A percentile compares a stretch with the other conserved stretches of the same genome.
Evolutionary conservation across 2,797 vertebrate genomes (phyloP).

Genomic region (Cetoscarus ocellatus): DNA sequence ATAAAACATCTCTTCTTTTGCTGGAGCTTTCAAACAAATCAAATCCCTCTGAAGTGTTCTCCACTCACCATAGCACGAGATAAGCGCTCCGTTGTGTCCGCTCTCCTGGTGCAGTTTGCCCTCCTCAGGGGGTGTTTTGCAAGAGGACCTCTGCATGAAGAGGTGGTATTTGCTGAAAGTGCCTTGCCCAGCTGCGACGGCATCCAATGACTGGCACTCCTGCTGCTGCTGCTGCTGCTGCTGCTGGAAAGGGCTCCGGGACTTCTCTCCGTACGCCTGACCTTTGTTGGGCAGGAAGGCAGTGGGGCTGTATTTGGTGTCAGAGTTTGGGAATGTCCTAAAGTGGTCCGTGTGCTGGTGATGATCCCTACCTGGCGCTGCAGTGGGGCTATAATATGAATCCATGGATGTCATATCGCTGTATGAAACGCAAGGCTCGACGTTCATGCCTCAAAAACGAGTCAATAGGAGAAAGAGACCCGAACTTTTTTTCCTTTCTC

Average conservation of each 20-base stretch:
- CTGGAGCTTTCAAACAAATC: not conserved
- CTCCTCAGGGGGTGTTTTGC: slow-evolving; percentile 93
- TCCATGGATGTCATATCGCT: slow-evolving; percentile 98
- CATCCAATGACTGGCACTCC: slow-evolving; percentile 95
- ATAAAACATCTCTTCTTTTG: not conserved
- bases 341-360: slow-evolving; percentile 88
- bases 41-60: not conserved
- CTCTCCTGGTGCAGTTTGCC: slow-evolving; percentile 89
- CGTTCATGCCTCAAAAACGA: slow-evolving; percentile 92
- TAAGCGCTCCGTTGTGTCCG: slow-evolving; percentile 90
- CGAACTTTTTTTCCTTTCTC: slow-evolving; percentile 53
- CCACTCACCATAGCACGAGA: slow-evolving; percentile 94
- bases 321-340: slow-evolving; percentile 92
- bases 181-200: slow-evolving; percentile 87
- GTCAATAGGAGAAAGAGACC: slow-evolving; percentile 66
- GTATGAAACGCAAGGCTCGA: slow-evolving; percentile 95
- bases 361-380: slow-evolving; percentile 91
- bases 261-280: slow-evolving; percentile 92
- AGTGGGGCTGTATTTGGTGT: slow-evolving; percentile 93
- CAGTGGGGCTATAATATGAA: slow-evolving; percentile 94
- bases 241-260: slow-evolving; percentile 89
- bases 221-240: slow-evolving; percentile 59
- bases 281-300: slow-evolving; percentile 95
- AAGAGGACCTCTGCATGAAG: slow-evolving; percentile 91
- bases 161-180: slow-evolving; percentile 95